Evolutionary conservation across 2,797 vertebrate genomes (phyloP).

Genomic region (Crocodylus rhombifer): DNA sequence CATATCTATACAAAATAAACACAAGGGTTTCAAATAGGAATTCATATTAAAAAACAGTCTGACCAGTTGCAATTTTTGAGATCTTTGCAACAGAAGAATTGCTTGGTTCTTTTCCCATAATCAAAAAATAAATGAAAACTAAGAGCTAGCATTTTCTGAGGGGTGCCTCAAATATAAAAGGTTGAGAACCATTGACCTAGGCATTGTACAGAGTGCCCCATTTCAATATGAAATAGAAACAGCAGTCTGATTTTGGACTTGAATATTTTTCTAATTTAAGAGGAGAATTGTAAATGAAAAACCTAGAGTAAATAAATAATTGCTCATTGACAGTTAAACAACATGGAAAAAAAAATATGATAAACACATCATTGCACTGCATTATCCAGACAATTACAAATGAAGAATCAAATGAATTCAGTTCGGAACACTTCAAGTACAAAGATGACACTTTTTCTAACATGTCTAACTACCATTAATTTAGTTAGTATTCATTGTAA

Average conservation of each 20-base stretch:
- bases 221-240: neutral
- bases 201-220: too few relatives aligned
- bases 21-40: too few relatives aligned
- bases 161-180: too few relatives aligned
- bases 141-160: too few relatives aligned
- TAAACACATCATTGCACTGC: neutral
- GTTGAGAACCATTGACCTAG: too few relatives aligned
- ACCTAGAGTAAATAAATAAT: neutral
- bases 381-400: slow-evolving; percentile 11
- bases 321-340: neutral
- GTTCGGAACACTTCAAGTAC: slow-evolving; percentile 33
- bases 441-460: slow-evolving; percentile 47
- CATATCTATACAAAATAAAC: too few relatives aligned
- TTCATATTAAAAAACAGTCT: too few relatives aligned
- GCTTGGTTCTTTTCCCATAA: too few relatives aligned
- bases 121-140: too few relatives aligned
- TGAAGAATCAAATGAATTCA: slow-evolving; percentile 39
- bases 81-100: too few relatives aligned
- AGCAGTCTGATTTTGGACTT: neutral
- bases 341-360: neutral
- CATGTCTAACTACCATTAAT: slow-evolving; percentile 41
- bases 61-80: too few relatives aligned
- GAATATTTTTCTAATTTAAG: neutral
- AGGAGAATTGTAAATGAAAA: neutral
- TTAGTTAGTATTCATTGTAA: slow-evolving; percentile 59